phyloP scores from a whole-genome alignment of 2,797 vertebrate genomes.

The Sebastes hopkinsi region DNA sequence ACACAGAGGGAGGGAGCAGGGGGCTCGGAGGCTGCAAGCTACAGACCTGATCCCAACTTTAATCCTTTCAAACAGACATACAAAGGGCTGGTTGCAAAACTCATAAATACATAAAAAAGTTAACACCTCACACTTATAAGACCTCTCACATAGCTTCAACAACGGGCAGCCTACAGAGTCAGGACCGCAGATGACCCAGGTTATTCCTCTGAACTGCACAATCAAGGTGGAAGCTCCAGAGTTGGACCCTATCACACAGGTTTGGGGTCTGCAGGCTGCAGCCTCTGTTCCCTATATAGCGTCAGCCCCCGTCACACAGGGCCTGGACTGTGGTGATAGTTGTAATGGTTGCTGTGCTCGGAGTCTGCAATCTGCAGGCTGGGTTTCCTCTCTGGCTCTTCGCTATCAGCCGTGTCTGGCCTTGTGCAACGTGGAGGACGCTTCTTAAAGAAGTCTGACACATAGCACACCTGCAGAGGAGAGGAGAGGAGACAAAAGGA shows the following conservation, averaged over 20 bases:
- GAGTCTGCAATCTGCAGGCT: slow-evolving; percentile 85
- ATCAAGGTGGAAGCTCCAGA: slow-evolving; percentile 3
- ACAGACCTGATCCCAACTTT: not conserved
- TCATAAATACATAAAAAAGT: slow-evolving; percentile 2
- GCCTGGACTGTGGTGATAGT: slow-evolving; percentile 75
- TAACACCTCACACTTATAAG: slow-evolving; percentile 5
- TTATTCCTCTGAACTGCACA: slow-evolving; percentile 25
- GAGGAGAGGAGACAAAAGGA: not conserved
- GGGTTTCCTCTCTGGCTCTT: slow-evolving; percentile 84
- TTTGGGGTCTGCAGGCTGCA: slow-evolving; percentile 34
- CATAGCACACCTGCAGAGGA: slow-evolving; percentile 84
- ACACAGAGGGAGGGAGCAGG: slow-evolving; percentile 2
- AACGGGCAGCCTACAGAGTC: slow-evolving; percentile 1
- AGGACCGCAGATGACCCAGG: not conserved
- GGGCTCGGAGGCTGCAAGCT: slow-evolving; percentile 23
- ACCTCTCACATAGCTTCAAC: slow-evolving; percentile 1
- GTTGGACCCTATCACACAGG: slow-evolving; percentile 30
- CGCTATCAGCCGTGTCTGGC: slow-evolving; percentile 54
- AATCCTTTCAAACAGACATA: slow-evolving; percentile 3
- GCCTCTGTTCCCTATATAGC: slow-evolving; percentile 6
- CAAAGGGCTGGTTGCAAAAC: slow-evolving; percentile 1
- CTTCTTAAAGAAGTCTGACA: slow-evolving; percentile 93
- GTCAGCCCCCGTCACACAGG: slow-evolving; percentile 73
- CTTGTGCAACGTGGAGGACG: slow-evolving; percentile 71
- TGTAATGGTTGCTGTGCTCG: slow-evolving; percentile 86